A percentile compares a stretch with the other conserved stretches of the same genome.
Evolutionary conservation across 2,113 vertebrate species (phyloP).

Genomic region (Neomonachus schauinslandi): DNA sequence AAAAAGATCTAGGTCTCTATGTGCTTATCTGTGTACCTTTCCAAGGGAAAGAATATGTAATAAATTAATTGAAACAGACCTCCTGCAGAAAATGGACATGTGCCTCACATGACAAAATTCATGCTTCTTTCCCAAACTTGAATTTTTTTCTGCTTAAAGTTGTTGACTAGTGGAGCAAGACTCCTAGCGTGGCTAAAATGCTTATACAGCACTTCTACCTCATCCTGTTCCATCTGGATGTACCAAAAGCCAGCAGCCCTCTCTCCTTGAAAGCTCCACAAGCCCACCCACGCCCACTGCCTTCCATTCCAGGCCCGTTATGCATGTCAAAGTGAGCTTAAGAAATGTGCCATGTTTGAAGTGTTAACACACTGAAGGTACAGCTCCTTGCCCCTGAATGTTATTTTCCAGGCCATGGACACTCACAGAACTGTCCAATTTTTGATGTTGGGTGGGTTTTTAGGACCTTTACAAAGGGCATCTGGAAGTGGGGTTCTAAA

Average conservation of each 20-base stretch:
- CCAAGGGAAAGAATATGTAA: conserved; percentile 25
- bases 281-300: neutral
- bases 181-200: conserved; percentile 34
- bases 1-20: neutral
- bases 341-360: neutral
- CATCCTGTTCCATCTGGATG: neutral
- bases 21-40: neutral
- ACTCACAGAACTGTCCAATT: neutral
- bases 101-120: neutral
- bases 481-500: neutral
- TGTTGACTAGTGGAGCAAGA: conserved; percentile 13
- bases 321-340: neutral
- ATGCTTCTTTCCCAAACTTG: neutral
- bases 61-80: conserved; percentile 57
- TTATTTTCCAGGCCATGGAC: neutral
- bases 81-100: conserved; percentile 52
- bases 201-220: neutral
- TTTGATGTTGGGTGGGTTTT: neutral
- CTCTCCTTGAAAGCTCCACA: neutral
- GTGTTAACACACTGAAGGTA: neutral
- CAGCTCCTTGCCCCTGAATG: neutral
- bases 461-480: neutral
- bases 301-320: neutral
- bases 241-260: neutral
- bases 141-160: neutral